Conservation (phyloP, 1,140 invertebrate species). For the Odontomachus brunneus region DNA sequence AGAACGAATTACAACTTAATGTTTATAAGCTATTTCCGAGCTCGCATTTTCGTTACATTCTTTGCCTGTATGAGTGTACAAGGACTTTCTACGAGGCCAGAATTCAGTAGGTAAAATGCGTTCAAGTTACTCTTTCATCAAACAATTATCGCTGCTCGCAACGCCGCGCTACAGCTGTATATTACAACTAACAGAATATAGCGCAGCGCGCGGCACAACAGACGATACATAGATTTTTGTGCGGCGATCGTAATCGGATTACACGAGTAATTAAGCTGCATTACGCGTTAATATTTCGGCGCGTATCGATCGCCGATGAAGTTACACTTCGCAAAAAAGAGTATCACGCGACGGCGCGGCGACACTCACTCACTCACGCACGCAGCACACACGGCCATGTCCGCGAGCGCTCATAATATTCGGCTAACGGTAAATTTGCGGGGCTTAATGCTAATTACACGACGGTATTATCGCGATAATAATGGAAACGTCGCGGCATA, state of each 20-base stretch:
- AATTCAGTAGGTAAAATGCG: too few relatives aligned
- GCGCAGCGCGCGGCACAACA: too few relatives aligned
- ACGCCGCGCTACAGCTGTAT: too few relatives aligned
- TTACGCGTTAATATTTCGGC: conserved; percentile 34
- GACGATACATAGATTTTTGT: conserved; percentile 8
- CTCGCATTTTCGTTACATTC: too few relatives aligned
- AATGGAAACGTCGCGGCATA: conserved; percentile 21
- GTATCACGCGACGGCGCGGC: neutral
- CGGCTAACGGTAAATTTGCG: conserved; percentile 20
- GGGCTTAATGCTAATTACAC: conserved; percentile 33
- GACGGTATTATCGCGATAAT: conserved; percentile 10
- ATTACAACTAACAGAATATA: too few relatives aligned
- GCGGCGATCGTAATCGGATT: conserved; percentile 24
- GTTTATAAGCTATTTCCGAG: too few relatives aligned
- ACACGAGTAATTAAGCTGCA: conserved; percentile 38
- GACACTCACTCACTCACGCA: neutral
- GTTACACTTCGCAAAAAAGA: conserved; percentile 27
- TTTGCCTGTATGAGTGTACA: too few relatives aligned
- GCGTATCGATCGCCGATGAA: conserved; percentile 8
- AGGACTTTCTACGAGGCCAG: too few relatives aligned
- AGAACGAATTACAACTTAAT: too few relatives aligned
- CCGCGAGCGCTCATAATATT: conserved; percentile 13
- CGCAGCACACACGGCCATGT: too few relatives aligned
- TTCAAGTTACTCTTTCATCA: neutral
- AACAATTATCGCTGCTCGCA: neutral